phyloP scores from a whole-genome alignment of 2,888 invertebrate genomes.

The Oxyscelio sp. region DNA sequence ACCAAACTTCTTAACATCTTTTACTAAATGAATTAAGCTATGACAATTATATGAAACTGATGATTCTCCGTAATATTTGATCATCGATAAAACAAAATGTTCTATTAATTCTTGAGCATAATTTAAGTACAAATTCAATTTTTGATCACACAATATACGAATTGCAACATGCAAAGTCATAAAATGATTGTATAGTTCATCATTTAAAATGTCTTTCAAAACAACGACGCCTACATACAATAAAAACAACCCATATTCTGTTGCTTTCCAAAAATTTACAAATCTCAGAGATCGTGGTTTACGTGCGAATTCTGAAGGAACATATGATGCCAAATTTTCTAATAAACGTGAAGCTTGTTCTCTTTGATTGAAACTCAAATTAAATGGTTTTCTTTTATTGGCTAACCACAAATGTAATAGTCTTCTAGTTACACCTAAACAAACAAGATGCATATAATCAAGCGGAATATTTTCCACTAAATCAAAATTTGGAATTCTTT shows the following conservation, averaged over 20 bases:
- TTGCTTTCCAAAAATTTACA: constrained; percentile 37
- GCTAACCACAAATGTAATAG: constrained; percentile 22
- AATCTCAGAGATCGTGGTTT: constrained; percentile 20
- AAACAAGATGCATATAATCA: constrained; percentile 52
- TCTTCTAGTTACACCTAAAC: constrained; percentile 16
- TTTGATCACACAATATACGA: constrained; percentile 23
- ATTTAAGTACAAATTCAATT: neutral
- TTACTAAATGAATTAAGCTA: constrained; percentile 11
- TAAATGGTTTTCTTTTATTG: neutral
- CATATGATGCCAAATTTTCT: neutral
- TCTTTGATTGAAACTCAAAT: constrained; percentile 1
- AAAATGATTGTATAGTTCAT: constrained; percentile 24
- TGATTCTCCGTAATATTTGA: constrained; percentile 2
- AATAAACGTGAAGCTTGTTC: neutral
- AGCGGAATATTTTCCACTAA: constrained; percentile 73
- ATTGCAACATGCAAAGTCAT: no score
- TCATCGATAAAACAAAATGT: constrained; percentile 22
- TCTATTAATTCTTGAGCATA: constrained; percentile 24
- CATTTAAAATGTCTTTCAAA: constrained; percentile 9
- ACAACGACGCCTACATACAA: constrained; percentile 20
- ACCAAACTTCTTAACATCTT: constrained; percentile 24
- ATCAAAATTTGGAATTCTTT: constrained; percentile 70
- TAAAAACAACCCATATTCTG: constrained; percentile 25
- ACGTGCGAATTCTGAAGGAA: constrained; percentile 30
- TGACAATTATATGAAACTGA: constrained; percentile 28